Conservation (phyloP, 1,140 invertebrate genomes). For the Hypothenemus hampei region DNA sequence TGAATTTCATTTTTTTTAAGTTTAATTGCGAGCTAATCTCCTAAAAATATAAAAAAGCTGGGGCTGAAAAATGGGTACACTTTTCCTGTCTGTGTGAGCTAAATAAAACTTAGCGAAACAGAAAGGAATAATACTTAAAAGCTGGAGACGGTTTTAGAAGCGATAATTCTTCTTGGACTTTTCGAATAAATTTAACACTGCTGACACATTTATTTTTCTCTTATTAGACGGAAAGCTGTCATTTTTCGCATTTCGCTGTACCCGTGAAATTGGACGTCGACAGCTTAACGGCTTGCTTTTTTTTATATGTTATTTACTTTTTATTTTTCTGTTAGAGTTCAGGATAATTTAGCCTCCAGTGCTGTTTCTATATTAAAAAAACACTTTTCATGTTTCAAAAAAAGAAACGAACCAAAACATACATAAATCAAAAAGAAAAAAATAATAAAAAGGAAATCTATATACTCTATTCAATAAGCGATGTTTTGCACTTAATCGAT, state of each 20-base stretch:
- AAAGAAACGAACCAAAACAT: too few species aligned
- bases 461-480: too few species aligned
- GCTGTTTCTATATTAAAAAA: too few species aligned
- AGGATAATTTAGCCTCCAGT: too few species aligned
- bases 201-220: conserved; percentile 17
- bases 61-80: conserved; percentile 3
- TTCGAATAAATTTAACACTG: conserved; percentile 14
- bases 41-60: conserved; percentile 6
- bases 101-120: conserved; percentile 9
- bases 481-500: too few species aligned
- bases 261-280: neutral
- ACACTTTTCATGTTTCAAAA: too few species aligned
- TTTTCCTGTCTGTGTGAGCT: neutral
- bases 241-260: conserved; percentile 1
- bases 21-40: neutral
- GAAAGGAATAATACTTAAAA: conserved; percentile 7
- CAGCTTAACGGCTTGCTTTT: neutral
- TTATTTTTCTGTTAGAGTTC: too few species aligned
- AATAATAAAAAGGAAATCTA: too few species aligned
- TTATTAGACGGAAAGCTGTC: conserved; percentile 12
- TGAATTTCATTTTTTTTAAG: neutral
- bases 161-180: conserved; percentile 11
- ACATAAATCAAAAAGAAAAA: too few species aligned
- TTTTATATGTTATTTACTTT: too few species aligned
- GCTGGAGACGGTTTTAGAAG: conserved; percentile 9